phyloP scores from a whole-genome alignment of 2,888 invertebrate species.

The Gymnoscelis rufifasciata region DNA sequence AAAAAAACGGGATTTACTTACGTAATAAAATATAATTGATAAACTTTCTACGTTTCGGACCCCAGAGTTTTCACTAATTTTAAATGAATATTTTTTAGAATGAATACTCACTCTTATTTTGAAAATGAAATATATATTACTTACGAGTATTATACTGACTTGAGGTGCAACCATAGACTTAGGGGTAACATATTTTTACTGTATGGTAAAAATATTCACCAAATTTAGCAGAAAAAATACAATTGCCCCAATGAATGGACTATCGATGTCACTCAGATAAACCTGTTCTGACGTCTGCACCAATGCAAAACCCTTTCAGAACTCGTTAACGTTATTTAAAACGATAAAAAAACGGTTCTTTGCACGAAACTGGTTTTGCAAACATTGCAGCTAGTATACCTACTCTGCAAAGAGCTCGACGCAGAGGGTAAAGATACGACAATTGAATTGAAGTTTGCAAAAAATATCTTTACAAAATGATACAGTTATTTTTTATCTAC shows the following conservation, averaged over 20 bases:
- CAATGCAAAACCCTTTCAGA: neutral
- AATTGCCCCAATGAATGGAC: neutral
- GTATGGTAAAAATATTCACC: too few relatives aligned
- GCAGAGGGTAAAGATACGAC: constrained; percentile 33
- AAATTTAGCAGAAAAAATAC: neutral
- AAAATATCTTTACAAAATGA: constrained; percentile 2
- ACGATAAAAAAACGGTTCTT: neutral
- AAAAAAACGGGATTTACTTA: too few relatives aligned
- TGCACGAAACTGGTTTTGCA: constrained; percentile 2
- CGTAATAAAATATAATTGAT: too few relatives aligned
- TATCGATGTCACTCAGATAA: neutral
- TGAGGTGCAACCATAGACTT: too few relatives aligned
- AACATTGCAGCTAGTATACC: neutral
- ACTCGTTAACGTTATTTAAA: neutral
- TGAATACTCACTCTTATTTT: too few relatives aligned
- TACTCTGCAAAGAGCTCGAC: constrained; percentile 38
- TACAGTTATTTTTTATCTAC: neutral
- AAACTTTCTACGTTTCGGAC: too few relatives aligned
- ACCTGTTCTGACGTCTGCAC: neutral
- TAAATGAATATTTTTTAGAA: too few relatives aligned
- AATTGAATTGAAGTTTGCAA: constrained; percentile 32
- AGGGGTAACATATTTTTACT: too few relatives aligned
- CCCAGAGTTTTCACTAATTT: too few relatives aligned
- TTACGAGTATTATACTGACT: too few relatives aligned
- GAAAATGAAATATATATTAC: too few relatives aligned